These are phyloP conservation scores for Aphodius granarius DNA, from an alignment of 2,888 invertebrate genomes.

Conservation along the genomic window DNA sequence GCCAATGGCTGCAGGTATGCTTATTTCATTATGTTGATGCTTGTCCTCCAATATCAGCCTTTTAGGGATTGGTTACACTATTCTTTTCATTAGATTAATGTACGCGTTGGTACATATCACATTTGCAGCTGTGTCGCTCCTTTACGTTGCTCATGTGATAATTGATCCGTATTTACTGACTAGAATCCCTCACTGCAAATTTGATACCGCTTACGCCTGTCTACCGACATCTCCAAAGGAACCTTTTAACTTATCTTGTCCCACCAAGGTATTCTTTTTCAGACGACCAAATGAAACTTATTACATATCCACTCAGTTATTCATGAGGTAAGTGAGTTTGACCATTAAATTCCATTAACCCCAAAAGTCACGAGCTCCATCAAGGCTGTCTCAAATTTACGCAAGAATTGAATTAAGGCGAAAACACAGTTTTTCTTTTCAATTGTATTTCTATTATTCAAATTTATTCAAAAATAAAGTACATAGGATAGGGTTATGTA, in stretches of 20 bases:
- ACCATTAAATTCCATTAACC: too few relatives aligned
- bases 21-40: background rate
- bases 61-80: conserved; percentile 24
- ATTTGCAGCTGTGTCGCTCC: conserved; percentile 6
- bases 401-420: too few relatives aligned
- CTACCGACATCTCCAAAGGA: background rate
- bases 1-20: conserved; percentile 22
- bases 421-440: too few relatives aligned
- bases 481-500: too few relatives aligned
- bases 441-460: too few relatives aligned
- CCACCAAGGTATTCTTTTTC: background rate
- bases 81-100: conserved; percentile 10
- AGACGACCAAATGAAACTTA: background rate
- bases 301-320: conserved; percentile 13
- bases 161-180: too few relatives aligned
- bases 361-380: too few relatives aligned
- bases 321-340: conserved; percentile 8
- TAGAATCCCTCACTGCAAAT: background rate
- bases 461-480: too few relatives aligned
- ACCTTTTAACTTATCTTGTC: background rate
- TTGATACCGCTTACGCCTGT: background rate
- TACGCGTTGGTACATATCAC: conserved; percentile 4
- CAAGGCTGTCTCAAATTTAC: too few relatives aligned
- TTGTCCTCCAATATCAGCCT: background rate
- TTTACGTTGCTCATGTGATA: conserved; percentile 4